Evolutionary conservation across 2,888 invertebrate genomes (phyloP).

Genomic region (Apodemia duryi): DNA sequence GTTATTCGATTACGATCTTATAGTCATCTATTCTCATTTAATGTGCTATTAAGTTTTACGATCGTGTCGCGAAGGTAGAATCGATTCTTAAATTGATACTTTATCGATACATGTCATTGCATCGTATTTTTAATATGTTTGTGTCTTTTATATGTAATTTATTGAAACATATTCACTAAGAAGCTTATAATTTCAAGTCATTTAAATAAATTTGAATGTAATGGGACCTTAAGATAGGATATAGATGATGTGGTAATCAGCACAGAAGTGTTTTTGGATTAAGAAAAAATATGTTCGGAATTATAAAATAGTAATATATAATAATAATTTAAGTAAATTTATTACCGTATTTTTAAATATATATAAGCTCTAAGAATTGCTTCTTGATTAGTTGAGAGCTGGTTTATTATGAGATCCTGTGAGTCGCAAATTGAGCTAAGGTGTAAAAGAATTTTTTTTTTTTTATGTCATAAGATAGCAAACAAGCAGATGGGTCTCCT

Average conservation of each 20-base stretch:
- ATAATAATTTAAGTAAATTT: too few relatives aligned
- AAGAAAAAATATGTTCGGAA: too few relatives aligned
- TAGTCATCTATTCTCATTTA: conserved; percentile 58
- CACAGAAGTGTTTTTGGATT: too few relatives aligned
- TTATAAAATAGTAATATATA: too few relatives aligned
- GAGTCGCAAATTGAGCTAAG: too few relatives aligned
- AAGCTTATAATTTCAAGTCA: conserved; percentile 30
- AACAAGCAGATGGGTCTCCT: too few relatives aligned
- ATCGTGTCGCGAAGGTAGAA: conserved; percentile 51
- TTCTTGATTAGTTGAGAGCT: too few relatives aligned
- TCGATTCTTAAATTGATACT: conserved; percentile 53
- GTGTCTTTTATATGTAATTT: conserved; percentile 25
- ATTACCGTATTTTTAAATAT: too few relatives aligned
- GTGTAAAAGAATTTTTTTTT: too few relatives aligned
- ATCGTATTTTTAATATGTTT: conserved; percentile 22
- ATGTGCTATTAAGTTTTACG: conserved; percentile 60
- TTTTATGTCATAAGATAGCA: too few relatives aligned
- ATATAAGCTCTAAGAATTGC: too few relatives aligned
- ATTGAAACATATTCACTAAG: conserved; percentile 30
- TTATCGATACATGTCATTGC: conserved; percentile 44
- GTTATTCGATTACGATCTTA: conserved; percentile 45
- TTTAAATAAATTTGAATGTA: conserved; percentile 5
- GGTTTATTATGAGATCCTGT: too few relatives aligned
- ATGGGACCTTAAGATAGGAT: background rate
- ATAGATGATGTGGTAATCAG: background rate